Base-by-base conservation (phyloP, 2,797 vertebrate genomes). In the Delichon dasypus region DNA sequence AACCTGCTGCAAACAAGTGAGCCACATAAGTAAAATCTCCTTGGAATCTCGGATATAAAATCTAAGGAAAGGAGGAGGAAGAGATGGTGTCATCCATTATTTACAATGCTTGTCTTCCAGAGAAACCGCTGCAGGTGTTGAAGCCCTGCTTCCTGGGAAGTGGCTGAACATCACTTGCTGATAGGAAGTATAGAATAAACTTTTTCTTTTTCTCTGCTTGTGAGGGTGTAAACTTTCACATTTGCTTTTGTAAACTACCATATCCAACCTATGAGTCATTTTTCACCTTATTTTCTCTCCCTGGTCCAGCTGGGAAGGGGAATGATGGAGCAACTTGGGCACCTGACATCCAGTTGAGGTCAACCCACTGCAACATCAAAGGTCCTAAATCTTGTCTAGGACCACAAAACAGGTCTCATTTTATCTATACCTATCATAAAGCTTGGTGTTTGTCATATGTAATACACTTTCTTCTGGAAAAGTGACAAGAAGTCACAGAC, bases 61-160 rank as follows among this genome's bases (percentile, higher is more conserved):
- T 27, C 32, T n/a, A 38, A 51, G 42, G 16, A 25, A 70, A n/a
- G 29, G 23, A 45, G 8, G 8, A 57, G 36, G 71, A 82, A 36
- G 18, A 20, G 16, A 9, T 38, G 13, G 16, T 40, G 8, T 8
- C 27, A 47, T 40, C 83, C 11, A 15, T 40, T 71, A 27, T 45
- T 58, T 65, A 22, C 7, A 19, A 5, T 45, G n/a, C 11, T 76
- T 58, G 17, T 15, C 36, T 76, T 58, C 44, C 3, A 3, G 58
- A 51, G 18, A 13, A 70, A 53, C 12, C 0, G 0, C 65, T 71
- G 4, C 3, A 15, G 1, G 2, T 57, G 25, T n/a, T 71, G 51
- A 64, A 58, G 17, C 30, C 45, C 44, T 40, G 29, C n/a, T 65
- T 45, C 25, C n/a, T 17, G 10, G n/a, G 12, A 71, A 23, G 38